Evolutionary conservation across 2,113 vertebrate species (phyloP).

Genomic region (Microtus montanus): DNA sequence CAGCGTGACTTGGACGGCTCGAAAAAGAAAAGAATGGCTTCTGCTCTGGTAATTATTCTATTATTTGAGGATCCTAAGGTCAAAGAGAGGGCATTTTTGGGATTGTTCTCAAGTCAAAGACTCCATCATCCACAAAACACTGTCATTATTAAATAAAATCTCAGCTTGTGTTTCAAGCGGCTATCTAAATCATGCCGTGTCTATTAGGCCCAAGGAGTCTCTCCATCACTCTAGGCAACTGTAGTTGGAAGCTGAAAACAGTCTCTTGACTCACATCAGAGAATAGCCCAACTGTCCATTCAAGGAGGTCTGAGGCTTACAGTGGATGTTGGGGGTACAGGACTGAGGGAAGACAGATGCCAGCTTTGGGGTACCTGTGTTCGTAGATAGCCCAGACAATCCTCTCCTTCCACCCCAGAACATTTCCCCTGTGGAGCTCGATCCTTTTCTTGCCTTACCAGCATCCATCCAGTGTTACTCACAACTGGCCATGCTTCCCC

Average conservation of each 20-base stretch:
- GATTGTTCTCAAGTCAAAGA: not conserved
- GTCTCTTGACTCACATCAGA: not conserved
- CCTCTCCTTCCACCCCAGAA: not conserved
- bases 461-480: not conserved
- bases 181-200: not conserved
- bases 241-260: not conserved
- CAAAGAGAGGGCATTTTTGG: not conserved
- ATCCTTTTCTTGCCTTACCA: not conserved
- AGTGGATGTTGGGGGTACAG: not conserved
- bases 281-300: not conserved
- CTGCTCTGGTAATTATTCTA: not conserved
- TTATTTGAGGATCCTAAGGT: not conserved
- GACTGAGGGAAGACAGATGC: not conserved
- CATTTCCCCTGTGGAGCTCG: not conserved
- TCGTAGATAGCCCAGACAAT: not conserved
- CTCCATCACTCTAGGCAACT: not conserved
- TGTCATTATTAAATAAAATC: not conserved
- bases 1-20: not conserved
- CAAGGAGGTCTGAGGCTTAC: not conserved
- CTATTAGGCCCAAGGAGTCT: not conserved
- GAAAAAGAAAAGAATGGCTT: not conserved
- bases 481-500: not conserved
- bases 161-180: not conserved
- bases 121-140: not conserved
- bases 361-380: fast-evolving